A percentile compares a stretch with the other conserved stretches of the same genome.
Conservation (phyloP, 2,888 invertebrate species). For the Pristionchus arcanus region DNA sequence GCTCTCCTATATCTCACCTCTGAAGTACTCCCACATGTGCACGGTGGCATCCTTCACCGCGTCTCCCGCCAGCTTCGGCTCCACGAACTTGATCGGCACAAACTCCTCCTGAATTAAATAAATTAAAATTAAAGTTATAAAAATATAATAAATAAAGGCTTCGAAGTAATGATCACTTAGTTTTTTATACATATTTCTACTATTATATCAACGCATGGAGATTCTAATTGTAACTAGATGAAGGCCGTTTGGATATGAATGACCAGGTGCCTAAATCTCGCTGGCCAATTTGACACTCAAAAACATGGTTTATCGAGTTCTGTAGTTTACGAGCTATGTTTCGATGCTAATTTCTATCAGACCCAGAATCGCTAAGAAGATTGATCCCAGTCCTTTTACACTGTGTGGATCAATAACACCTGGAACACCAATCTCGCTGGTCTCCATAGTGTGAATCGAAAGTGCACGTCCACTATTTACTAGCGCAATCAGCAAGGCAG, state of each 20-base stretch:
- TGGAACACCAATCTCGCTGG: not conserved
- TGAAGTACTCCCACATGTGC: conserved; percentile 67
- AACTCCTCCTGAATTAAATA: conserved; percentile 58
- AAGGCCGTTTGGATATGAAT: not conserved
- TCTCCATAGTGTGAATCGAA: too few relatives aligned
- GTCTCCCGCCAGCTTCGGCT: conserved; percentile 53
- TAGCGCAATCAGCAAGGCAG: too few relatives aligned
- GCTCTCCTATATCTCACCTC: conserved; percentile 50
- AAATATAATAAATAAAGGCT: too few relatives aligned
- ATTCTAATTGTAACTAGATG: not conserved
- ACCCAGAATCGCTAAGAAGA: too few relatives aligned
- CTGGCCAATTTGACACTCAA: not conserved
- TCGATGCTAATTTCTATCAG: too few relatives aligned
- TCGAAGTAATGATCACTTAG: too few relatives aligned
- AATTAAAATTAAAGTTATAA: not conserved
- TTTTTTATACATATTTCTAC: too few relatives aligned
- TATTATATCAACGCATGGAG: too few relatives aligned
- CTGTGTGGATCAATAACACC: not conserved
- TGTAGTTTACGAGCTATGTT: not conserved
- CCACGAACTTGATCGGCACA: conserved; percentile 59
- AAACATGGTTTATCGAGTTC: not conserved
- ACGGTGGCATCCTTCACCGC: conserved; percentile 28
- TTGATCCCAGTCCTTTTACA: too few relatives aligned
- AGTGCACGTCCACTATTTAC: too few relatives aligned
- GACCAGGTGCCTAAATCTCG: not conserved